Conservation (phyloP, 2,888 invertebrate species). For the Thereva unica region DNA sequence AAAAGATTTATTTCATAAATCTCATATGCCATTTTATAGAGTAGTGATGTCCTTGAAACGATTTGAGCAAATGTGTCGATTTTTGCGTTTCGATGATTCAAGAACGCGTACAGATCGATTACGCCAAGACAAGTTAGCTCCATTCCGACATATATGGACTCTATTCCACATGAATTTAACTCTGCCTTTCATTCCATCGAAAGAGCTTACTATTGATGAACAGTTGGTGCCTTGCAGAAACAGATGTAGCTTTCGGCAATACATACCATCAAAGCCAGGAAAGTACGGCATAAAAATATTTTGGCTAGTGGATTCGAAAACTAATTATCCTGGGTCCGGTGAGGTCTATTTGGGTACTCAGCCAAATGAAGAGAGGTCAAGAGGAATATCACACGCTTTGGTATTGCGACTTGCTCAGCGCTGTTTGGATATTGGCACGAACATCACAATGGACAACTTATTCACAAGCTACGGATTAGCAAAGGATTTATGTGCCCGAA, state of each 20-base stretch:
- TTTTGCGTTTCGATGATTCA: conserved; percentile 26
- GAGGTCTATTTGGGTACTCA: conserved; percentile 19
- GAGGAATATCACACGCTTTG: background rate
- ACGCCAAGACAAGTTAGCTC: conserved; percentile 13
- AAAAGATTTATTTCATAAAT: background rate
- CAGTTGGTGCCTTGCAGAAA: conserved; percentile 33
- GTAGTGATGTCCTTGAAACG: conserved; percentile 24
- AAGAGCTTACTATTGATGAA: conserved; percentile 28
- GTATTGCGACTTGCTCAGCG: conserved; percentile 21
- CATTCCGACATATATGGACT: conserved; percentile 26
- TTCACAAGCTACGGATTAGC: background rate
- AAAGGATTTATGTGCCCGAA: conserved; percentile 2
- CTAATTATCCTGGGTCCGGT: conserved; percentile 19
- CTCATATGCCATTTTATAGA: conserved; percentile 10
- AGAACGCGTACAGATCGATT: conserved; percentile 17
- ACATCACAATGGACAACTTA: conserved; percentile 21
- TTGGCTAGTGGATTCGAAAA: conserved; percentile 27
- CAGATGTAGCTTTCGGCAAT: conserved; percentile 30
- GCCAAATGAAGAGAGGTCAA: background rate
- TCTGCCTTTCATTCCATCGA: no score
- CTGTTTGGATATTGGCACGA: conserved; percentile 16
- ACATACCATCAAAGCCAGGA: conserved; percentile 23
- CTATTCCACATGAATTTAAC: no score
- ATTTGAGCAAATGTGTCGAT: conserved; percentile 22
- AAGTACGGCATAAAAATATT: conserved; percentile 35